Conservation (phyloP, 2,888 invertebrate species). For the Nasonia oneida region DNA sequence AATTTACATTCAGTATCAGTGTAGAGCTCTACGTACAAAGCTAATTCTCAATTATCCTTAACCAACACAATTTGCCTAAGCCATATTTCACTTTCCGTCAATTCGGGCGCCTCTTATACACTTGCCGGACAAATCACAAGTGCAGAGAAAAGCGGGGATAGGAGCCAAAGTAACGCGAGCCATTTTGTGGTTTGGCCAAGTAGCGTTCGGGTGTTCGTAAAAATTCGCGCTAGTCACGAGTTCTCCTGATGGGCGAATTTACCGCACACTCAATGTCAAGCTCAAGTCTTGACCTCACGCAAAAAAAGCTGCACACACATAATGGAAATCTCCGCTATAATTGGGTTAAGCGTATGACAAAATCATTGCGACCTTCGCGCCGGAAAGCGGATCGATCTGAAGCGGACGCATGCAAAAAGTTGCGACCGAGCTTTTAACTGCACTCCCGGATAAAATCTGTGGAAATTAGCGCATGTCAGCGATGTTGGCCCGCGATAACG, state of each 20-base stretch:
- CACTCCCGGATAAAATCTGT: not conserved
- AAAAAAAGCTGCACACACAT: not conserved
- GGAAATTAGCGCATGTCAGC: not conserved
- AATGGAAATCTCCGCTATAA: not conserved
- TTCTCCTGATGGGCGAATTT: constrained; percentile 47
- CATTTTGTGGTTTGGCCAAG: constrained; percentile 49
- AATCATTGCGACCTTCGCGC: constrained; percentile 12
- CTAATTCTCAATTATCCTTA: not conserved
- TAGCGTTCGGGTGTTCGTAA: constrained; percentile 42
- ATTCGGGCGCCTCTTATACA: not conserved
- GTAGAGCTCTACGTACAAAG: not conserved
- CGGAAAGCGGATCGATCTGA: not conserved
- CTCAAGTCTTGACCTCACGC: constrained; percentile 33
- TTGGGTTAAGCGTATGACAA: constrained; percentile 1
- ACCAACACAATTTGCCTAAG: not conserved
- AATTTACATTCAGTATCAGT: not conserved
- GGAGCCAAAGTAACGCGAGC: not conserved
- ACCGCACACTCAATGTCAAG: constrained; percentile 39
- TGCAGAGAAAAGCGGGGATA: not conserved
- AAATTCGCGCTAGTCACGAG: constrained; percentile 48
- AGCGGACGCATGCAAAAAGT: not conserved
- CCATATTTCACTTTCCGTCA: not conserved
- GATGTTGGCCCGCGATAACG: too few species aligned
- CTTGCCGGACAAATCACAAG: not conserved
- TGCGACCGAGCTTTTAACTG: not conserved